Conservation (phyloP, 2,888 invertebrate species). For the Cotesia congregata region DNA sequence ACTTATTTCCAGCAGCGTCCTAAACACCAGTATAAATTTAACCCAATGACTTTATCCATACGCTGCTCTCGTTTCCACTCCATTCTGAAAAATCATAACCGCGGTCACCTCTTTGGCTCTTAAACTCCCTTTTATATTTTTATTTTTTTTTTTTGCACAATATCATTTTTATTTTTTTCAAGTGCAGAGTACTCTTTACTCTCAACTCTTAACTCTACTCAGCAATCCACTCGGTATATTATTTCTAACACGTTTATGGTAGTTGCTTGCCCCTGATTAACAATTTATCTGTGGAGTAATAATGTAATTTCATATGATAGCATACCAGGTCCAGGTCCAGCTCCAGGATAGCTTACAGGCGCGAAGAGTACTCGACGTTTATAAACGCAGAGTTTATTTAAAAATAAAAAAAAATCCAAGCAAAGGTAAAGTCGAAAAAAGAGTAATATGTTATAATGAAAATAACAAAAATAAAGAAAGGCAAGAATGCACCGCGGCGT, state of each 20-base stretch:
- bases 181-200: too few species aligned
- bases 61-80: neutral
- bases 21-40: neutral
- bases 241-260: neutral
- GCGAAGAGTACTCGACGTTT: slow-evolving; percentile 24
- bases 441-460: slow-evolving; percentile 36
- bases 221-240: neutral
- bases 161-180: too few species aligned
- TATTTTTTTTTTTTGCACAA: neutral
- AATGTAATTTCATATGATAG: neutral
- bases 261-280: neutral
- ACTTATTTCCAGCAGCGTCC: neutral
- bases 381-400: neutral
- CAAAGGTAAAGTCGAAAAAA: slow-evolving; percentile 30
- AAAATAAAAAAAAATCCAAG: slow-evolving; percentile 6
- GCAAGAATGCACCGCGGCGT: slow-evolving; percentile 49
- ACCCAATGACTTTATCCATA: neutral
- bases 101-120: neutral
- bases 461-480: slow-evolving; percentile 50
- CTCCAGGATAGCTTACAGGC: slow-evolving; percentile 27
- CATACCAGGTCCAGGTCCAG: neutral
- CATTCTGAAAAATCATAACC: slow-evolving; percentile 22
- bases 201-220: neutral
- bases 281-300: neutral
- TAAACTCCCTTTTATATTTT: neutral